Evolutionary conservation across 2,113 vertebrate genomes (phyloP).

Genomic region (Pardalotus punctatus): DNA sequence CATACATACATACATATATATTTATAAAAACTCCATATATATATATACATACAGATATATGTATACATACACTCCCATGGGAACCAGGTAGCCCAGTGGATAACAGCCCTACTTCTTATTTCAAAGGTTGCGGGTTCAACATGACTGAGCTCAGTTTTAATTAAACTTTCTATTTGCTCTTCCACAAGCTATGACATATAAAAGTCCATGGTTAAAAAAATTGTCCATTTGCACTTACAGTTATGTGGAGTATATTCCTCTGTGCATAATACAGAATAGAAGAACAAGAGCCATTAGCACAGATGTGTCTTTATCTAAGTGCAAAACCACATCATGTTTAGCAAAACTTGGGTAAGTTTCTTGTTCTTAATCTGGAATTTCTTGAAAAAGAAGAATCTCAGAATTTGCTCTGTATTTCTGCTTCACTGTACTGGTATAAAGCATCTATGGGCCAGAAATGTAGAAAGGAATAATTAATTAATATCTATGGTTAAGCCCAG

Average conservation of each 20-base stretch:
- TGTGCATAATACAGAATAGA: not conserved
- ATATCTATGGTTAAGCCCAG: not conserved
- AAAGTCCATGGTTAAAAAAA: not conserved
- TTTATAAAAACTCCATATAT: too few species aligned
- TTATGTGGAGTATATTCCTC: not conserved
- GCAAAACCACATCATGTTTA: not conserved
- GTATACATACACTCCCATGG: not conserved
- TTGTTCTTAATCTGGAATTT: not conserved
- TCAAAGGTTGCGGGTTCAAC: not conserved
- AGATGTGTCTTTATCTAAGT: not conserved
- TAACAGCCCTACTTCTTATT: not conserved
- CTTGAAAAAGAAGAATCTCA: not conserved
- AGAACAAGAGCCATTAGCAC: not conserved
- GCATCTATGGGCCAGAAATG: not conserved
- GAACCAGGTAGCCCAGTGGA: not conserved
- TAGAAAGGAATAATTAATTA: not conserved
- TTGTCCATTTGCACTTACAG: not conserved
- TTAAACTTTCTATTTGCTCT: slow-evolving; percentile 12
- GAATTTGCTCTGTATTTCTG: not conserved
- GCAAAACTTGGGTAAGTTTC: not conserved
- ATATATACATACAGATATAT: too few species aligned
- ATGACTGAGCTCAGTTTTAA: not conserved
- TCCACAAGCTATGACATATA: not conserved
- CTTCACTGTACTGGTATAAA: not conserved
- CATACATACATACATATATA: too few species aligned